Percentiles rank a stretch among this genome's conserved stretches.
Evolutionary conservation across 2,888 invertebrate genomes (phyloP).

Genomic region (Melanargia galathea): DNA sequence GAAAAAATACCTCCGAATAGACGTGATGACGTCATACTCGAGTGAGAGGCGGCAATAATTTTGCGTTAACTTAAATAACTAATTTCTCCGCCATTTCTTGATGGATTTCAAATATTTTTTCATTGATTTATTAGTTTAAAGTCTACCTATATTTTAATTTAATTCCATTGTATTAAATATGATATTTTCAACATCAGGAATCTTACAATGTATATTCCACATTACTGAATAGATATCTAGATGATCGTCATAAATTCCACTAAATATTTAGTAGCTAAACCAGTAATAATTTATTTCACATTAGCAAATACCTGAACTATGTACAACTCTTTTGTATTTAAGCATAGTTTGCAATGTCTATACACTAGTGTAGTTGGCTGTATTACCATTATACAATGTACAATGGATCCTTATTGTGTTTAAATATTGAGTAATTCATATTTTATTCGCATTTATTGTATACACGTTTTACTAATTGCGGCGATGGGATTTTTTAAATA

Average conservation of each 20-base stretch:
- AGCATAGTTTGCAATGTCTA: slow-evolving; percentile 14
- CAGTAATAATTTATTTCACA: slow-evolving; percentile 55
- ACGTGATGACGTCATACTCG: too few species aligned
- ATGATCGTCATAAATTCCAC: slow-evolving; percentile 9
- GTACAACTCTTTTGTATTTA: slow-evolving; percentile 59
- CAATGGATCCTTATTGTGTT: slow-evolving; percentile 5
- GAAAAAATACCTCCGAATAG: too few species aligned
- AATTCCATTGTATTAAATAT: too few species aligned
- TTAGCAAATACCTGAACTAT: slow-evolving; percentile 68
- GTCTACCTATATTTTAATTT: too few species aligned
- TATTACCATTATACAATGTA: slow-evolving; percentile 4
- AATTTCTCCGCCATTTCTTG: too few species aligned
- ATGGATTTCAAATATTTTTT: too few species aligned
- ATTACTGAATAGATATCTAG: neutral
- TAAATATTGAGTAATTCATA: neutral
- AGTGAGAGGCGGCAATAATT: too few species aligned
- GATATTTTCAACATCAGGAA: too few species aligned
- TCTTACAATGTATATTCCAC: too few species aligned
- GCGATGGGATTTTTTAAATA: too few species aligned
- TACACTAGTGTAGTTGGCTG: slow-evolving; percentile 1
- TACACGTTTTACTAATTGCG: neutral
- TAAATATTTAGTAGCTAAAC: slow-evolving; percentile 47
- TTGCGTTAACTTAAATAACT: too few species aligned
- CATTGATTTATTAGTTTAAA: too few species aligned
- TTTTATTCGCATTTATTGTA: neutral